A percentile compares a stretch with the other conserved stretches of the same genome.
Evolutionary conservation across 2,797 vertebrate species (phyloP).

Genomic region (Heterohyrax brucei): DNA sequence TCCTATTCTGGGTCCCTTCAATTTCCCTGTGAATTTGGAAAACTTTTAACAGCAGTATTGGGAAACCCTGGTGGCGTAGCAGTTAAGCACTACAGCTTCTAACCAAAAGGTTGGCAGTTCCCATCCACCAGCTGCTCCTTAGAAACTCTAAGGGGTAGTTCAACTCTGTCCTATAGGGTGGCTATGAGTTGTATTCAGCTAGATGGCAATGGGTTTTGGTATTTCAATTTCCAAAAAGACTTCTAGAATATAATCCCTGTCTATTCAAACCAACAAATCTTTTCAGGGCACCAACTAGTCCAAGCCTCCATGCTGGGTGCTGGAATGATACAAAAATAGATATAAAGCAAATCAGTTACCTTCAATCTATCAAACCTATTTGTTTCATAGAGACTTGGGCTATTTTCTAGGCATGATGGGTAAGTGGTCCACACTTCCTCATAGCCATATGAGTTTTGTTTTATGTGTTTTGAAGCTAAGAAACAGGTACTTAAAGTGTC

Average conservation of each 20-base stretch:
- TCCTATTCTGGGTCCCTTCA: background rate
- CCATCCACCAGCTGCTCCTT: too few species aligned
- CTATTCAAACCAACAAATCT: slow-evolving; percentile 29
- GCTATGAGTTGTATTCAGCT: too few species aligned
- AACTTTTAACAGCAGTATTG: background rate
- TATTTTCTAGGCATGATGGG: background rate
- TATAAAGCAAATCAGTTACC: slow-evolving; percentile 43
- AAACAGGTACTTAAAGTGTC: slow-evolving; percentile 5
- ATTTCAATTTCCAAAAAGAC: slow-evolving; percentile 26
- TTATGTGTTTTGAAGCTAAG: background rate
- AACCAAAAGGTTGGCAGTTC: too few species aligned
- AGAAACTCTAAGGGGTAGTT: too few species aligned
- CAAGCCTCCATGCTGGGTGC: background rate
- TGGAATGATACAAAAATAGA: slow-evolving; percentile 24
- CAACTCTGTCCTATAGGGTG: too few species aligned
- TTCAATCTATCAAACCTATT: background rate
- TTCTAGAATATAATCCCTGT: background rate
- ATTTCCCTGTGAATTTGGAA: slow-evolving; percentile 32
- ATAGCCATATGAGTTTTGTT: background rate
- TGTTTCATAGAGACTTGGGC: background rate
- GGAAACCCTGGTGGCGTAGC: too few species aligned
- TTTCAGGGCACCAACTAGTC: slow-evolving; percentile 20
- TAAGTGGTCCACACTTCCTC: background rate
- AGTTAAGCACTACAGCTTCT: too few species aligned
- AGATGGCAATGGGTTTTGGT: background rate